Evolutionary conservation across 2,888 invertebrate species (phyloP), one percentile per base, ranked within the genome.

Genomic region (Chymomyza fuscimana): DNA sequence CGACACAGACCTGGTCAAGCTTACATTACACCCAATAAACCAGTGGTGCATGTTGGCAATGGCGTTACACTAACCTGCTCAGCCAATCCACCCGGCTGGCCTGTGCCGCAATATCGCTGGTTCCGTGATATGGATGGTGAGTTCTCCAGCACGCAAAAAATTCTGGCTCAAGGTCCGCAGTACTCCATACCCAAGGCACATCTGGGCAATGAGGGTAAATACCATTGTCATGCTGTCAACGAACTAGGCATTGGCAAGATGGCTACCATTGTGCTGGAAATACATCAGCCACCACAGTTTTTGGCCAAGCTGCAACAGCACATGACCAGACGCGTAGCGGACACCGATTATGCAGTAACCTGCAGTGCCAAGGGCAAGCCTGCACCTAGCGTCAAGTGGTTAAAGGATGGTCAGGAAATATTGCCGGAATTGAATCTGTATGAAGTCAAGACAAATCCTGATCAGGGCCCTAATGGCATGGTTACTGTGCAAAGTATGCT

Each of bases 81-180:
- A 54, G 97, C 97, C 0, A 95, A 94, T 77, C 98, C 98, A 0
- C 96, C 97, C 0, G 98, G 98, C n/a, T 97, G 97, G 95, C 98
- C 98, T 0, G 95, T 95, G 29, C 97, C 98, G 0, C 95, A 96
- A 88, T 98, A 95, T 92, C 94, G 96, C 69, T 98, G 98, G 98
- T 97, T 96, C 93, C 94, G 95, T 67, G 96, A 96, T 86, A 95
- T 95, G 73, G 93, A 93, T 2, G 94, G 94, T 5, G 93, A 94
- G 7, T 90, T 91, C 77, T 89, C 91, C 0, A 92, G 92, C 16
- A 93, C 94, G 5, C 94, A 95, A 80, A 93, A 94, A 58, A 95
- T 96, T 4, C 92, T 96, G 1, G 95, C 96, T 2, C 95, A 95
- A 3, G 97, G 97, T 0, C 94, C 95, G 22, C 96, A 96, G 83